A percentile compares a stretch with the other conserved stretches of the same genome.
phyloP scores from a whole-genome alignment of 2,113 vertebrate genomes.

The Cichladusa arquata region DNA sequence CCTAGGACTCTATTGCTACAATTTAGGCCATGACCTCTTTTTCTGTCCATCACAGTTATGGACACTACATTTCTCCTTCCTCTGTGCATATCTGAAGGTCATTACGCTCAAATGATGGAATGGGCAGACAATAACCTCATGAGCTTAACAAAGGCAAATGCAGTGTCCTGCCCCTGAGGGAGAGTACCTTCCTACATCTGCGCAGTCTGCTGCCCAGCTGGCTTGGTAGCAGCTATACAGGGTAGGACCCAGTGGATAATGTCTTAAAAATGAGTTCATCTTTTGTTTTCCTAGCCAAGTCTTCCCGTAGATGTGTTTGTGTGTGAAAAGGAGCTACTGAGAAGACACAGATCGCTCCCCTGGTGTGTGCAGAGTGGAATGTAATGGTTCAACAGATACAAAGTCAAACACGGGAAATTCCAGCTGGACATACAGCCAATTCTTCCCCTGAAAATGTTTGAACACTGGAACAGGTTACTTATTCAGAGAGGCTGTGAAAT shows the following conservation, averaged over 20 bases:
- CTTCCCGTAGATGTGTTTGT: background rate
- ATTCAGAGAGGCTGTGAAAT: background rate
- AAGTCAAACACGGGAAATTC: background rate
- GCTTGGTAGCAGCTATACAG: background rate
- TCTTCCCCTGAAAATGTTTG: background rate
- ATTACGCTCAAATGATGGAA: background rate
- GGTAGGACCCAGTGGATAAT: background rate
- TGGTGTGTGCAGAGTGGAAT: background rate
- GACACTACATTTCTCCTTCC: background rate
- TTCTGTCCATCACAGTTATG: background rate
- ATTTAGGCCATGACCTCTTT: background rate
- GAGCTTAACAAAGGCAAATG: background rate
- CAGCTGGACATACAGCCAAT: background rate
- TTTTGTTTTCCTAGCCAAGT: background rate
- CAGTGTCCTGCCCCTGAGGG: background rate
- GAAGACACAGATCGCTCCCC: background rate
- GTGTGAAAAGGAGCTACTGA: background rate
- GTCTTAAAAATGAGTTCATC: fast-evolving
- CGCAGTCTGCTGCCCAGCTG: background rate
- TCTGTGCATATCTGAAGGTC: background rate
- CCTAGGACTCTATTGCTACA: background rate
- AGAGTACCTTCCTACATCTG: background rate
- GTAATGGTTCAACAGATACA: background rate
- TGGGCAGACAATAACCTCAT: background rate
- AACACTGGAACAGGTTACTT: background rate